Percentiles rank a stretch among this genome's conserved stretches.
Evolutionary conservation across 2,797 vertebrate species (phyloP).

Genomic region (Neopelma chrysocephalum): DNA sequence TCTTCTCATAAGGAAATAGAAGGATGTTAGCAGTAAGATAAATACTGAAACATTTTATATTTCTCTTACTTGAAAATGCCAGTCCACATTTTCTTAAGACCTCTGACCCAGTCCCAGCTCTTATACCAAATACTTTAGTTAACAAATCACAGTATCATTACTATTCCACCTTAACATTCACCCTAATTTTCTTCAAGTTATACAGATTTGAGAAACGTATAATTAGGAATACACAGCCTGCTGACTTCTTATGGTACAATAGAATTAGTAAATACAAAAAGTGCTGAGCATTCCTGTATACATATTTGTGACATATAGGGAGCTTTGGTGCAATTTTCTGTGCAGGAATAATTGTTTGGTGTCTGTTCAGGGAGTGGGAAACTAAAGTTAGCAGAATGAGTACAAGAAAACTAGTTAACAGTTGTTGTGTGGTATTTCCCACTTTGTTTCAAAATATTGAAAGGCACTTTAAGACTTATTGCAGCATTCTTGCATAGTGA

Average conservation of each 20-base stretch:
- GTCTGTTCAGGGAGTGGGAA: background rate
- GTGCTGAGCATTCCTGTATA: background rate
- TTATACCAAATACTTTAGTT: background rate
- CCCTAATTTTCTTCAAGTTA: background rate
- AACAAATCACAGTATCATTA: background rate
- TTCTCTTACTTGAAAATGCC: background rate
- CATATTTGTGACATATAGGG: accelerated
- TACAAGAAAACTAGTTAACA: background rate
- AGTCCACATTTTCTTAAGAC: background rate
- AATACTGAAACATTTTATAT: background rate
- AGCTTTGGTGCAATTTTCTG: background rate
- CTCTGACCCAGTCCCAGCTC: background rate
- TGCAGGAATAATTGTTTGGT: background rate
- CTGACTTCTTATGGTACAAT: background rate
- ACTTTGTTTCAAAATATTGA: background rate
- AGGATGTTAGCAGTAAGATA: background rate
- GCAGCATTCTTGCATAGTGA: background rate
- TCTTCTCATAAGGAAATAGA: background rate
- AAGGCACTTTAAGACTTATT: background rate
- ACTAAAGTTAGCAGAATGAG: background rate
- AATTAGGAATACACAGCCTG: background rate
- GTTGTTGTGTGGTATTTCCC: background rate
- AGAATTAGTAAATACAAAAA: background rate
- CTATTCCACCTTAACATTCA: background rate
- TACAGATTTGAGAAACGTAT: background rate